Conservation (phyloP, 2,113 vertebrate species). For the Crocuta crocuta region DNA sequence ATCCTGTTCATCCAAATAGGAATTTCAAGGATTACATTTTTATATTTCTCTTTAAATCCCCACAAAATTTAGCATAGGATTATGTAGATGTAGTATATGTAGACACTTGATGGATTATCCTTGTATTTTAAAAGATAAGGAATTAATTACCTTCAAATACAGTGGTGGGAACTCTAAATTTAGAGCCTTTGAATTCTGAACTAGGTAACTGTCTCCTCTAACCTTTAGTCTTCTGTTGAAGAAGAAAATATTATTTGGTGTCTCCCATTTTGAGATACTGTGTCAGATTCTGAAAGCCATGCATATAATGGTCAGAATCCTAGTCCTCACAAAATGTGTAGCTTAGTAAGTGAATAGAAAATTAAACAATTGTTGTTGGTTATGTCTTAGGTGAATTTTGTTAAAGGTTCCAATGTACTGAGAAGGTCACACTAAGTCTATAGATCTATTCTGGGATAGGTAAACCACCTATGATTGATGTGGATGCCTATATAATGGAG, state of each 20-base stretch:
- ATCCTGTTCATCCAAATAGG: background rate
- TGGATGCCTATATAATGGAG: background rate
- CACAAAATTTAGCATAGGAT: background rate
- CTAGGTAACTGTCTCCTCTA: background rate
- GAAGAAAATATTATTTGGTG: background rate
- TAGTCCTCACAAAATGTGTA: background rate
- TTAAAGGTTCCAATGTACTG: background rate
- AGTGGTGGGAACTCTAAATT: background rate
- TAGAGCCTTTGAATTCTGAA: background rate
- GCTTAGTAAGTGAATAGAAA: background rate
- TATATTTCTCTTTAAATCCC: background rate
- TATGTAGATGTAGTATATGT: background rate
- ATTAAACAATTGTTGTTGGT: background rate
- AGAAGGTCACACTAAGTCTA: background rate
- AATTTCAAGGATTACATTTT: background rate
- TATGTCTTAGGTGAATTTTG: background rate
- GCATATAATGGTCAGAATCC: background rate
- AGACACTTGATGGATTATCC: background rate
- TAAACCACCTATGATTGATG: background rate
- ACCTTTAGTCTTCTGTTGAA: background rate
- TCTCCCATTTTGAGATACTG: background rate
- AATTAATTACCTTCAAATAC: background rate
- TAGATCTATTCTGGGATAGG: rapidly evolving
- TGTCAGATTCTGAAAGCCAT: background rate
- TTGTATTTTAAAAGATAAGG: background rate